A percentile compares a stretch with the other conserved stretches of the same genome.
These are phyloP conservation scores for Hoplodrina ambigua DNA, from an alignment of 2,888 invertebrate species.

Conservation along the genomic window DNA sequence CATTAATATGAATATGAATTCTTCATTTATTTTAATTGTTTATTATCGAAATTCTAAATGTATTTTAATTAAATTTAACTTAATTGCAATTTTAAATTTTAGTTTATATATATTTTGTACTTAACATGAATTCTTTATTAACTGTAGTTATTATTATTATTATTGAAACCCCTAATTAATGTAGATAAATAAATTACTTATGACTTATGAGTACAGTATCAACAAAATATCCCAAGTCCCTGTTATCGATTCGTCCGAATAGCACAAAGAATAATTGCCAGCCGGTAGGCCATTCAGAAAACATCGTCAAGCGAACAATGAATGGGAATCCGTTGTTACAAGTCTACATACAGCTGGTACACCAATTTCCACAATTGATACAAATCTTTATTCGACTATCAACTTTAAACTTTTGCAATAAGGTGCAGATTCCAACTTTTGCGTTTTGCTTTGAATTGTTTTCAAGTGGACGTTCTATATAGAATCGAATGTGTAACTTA, in stretches of 20 bases:
- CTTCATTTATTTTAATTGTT: too few relatives aligned
- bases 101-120: too few relatives aligned
- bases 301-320: constrained; percentile 35
- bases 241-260: constrained; percentile 49
- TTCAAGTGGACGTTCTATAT: constrained; percentile 21
- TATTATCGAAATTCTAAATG: too few relatives aligned
- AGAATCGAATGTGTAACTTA: constrained; percentile 26
- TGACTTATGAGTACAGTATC: background rate
- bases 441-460: constrained; percentile 27
- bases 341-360: constrained; percentile 15
- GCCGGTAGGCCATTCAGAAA: constrained; percentile 34
- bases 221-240: background rate
- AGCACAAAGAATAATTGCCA: constrained; percentile 42
- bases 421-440: constrained; percentile 18
- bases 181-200: too few relatives aligned
- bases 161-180: too few relatives aligned
- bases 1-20: too few relatives aligned
- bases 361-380: constrained; percentile 32
- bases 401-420: constrained; percentile 27
- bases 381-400: constrained; percentile 9
- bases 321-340: constrained; percentile 43
- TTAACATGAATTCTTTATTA: too few relatives aligned
- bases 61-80: too few relatives aligned
- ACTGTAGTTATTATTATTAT: too few relatives aligned
- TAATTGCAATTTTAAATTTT: too few relatives aligned